Evolutionary conservation across 2,888 invertebrate genomes (phyloP).

Genomic region (Diplolepis rosae): DNA sequence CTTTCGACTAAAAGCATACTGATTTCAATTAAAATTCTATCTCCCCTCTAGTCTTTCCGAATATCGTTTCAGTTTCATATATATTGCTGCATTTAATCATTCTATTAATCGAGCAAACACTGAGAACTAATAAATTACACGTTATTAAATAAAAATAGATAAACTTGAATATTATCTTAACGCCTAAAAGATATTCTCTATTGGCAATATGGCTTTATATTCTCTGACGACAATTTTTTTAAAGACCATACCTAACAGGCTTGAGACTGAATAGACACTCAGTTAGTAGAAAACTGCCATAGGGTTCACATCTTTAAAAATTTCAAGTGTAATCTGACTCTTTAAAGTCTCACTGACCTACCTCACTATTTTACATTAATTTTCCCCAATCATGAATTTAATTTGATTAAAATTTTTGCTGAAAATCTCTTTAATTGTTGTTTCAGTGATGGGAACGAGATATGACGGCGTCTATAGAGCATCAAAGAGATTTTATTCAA

Average conservation of each 20-base stretch:
- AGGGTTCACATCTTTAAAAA: neutral
- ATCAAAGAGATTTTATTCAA: constrained; percentile 48
- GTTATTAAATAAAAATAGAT: neutral
- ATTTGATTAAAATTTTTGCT: neutral
- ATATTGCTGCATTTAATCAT: no score
- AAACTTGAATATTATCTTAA: neutral
- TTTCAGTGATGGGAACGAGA: constrained; percentile 60
- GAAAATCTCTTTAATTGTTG: constrained; percentile 31
- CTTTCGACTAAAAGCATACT: no score
- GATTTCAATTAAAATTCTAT: no score
- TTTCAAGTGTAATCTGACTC: neutral
- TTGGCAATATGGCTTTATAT: neutral
- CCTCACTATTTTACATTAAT: neutral
- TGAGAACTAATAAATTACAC: neutral
- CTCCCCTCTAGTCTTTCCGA: no score
- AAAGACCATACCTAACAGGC: neutral
- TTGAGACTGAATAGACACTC: neutral
- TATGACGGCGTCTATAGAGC: constrained; percentile 54
- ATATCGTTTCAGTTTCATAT: no score
- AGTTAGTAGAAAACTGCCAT: neutral
- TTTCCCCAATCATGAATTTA: neutral
- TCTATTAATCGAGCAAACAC: no score
- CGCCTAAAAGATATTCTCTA: neutral
- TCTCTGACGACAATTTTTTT: neutral
- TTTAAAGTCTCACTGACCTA: neutral